Conservation (phyloP, 2,797 vertebrate genomes). For the Sylvia borin region DNA sequence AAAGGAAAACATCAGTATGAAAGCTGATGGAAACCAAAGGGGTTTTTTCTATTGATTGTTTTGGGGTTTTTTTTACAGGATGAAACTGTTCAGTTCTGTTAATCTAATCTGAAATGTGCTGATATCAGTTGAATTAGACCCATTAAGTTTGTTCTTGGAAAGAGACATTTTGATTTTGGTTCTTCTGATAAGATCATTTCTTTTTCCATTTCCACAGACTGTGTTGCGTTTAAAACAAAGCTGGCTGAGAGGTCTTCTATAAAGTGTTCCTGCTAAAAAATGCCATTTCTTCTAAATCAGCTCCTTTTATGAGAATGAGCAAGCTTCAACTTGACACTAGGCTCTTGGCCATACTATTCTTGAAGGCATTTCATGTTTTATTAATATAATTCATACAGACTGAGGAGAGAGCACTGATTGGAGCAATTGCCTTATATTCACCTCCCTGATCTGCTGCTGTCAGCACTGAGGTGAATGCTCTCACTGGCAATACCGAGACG, state of each 20-base stretch:
- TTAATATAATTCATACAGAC: conserved; percentile 63
- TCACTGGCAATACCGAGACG: not conserved
- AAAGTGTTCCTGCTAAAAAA: conserved; percentile 35
- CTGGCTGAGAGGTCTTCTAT: not conserved
- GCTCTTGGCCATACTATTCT: conserved; percentile 57
- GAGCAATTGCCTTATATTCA: conserved; percentile 50
- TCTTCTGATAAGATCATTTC: not conserved
- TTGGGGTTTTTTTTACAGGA: not conserved
- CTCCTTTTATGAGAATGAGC: conserved; percentile 58
- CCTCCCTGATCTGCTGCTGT: conserved; percentile 31
- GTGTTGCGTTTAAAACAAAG: not conserved
- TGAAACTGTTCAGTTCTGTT: not conserved
- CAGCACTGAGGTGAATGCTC: not conserved
- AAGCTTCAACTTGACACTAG: conserved; percentile 60
- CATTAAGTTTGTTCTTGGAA: not conserved
- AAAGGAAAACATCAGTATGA: not conserved
- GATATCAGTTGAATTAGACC: not conserved
- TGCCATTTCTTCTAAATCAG: conserved; percentile 58
- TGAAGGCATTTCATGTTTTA: conserved; percentile 67
- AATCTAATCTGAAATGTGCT: not conserved
- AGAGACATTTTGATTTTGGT: not conserved
- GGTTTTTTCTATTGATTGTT: not conserved
- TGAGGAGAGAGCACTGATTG: conserved; percentile 22
- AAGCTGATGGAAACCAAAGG: not conserved
- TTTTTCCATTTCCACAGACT: not conserved